Base-by-base conservation (phyloP, 2,888 invertebrate species). In the Pachliopta kotzebuea region DNA sequence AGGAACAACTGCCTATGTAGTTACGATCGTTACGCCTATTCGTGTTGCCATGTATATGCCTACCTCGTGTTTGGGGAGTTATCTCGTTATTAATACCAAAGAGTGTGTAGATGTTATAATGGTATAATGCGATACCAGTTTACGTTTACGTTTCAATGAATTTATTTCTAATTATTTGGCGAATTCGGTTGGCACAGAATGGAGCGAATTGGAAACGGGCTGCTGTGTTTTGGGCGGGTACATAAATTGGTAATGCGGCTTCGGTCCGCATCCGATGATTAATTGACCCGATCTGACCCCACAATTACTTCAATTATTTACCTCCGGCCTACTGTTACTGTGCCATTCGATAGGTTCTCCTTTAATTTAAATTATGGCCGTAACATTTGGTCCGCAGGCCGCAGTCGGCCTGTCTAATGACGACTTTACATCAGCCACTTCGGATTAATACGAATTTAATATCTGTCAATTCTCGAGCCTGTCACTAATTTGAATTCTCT, bases 281-380 rank as follows among this genome's bases (percentile, higher is more conserved):
- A 89, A 90, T 91, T 90, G 90, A 90, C 88, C 90, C 80, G 78
- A 81, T 83, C 82, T 82, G 86, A 88, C 88, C 88, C 76, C 80
- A 78, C 88, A 90, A 90, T 90, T 89, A 84, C 87, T 85, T 85
- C 86, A 90, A 91, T 90, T 87, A 90, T 88, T 87, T 85, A 85
- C 85, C 87, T 87, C 88, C 86, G 85, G 89, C 82, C 73, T 81
- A 76, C 77, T 71, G 79, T 80, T 74, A 71, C 73, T 72, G 71
- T 70, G 72, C 73, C 71, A 74, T 74, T 76, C 76, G 77, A 79
- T 79, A 74, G 56, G 72, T 71, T 73, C 67, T 68, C 72, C 74
- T 75, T 73, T 77, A 75, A 76, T 76, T 73, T 73, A 66, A 76
- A 75, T 76, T 76, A 74, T 72, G 69, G 66, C 21, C 45, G 56